phyloP scores from a whole-genome alignment of 1,140 invertebrate species.

The Aethina tumida region DNA sequence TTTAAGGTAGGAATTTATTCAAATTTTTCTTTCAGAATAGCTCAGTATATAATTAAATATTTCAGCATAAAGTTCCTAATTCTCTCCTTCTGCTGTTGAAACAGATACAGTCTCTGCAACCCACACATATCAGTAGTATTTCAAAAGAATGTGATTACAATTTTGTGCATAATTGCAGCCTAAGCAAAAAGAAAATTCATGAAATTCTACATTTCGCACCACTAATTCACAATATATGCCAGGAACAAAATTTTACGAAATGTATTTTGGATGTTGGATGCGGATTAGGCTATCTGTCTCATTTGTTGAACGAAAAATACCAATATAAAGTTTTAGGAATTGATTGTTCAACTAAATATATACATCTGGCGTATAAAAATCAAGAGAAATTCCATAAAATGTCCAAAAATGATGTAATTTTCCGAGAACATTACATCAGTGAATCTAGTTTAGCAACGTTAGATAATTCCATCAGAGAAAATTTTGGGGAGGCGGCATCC shows the following conservation, averaged over 20 bases:
- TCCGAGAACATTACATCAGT: slow-evolving; percentile 44
- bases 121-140: slow-evolving; percentile 14
- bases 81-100: no score
- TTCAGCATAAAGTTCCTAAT: slow-evolving; percentile 3
- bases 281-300: slow-evolving; percentile 72
- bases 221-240: slow-evolving; percentile 46
- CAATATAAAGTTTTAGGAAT: slow-evolving; percentile 60
- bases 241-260: slow-evolving; percentile 31
- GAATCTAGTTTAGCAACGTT: slow-evolving; percentile 40
- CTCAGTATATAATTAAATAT: neutral
- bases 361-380: slow-evolving; percentile 51
- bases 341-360: slow-evolving; percentile 52
- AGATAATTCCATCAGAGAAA: slow-evolving; percentile 34
- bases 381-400: slow-evolving; percentile 46
- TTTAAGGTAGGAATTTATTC: slow-evolving; percentile 17
- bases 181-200: slow-evolving; percentile 52
- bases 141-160: slow-evolving; percentile 17
- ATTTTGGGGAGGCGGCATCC: slow-evolving; percentile 27
- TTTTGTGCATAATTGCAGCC: slow-evolving; percentile 15
- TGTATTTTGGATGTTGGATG: slow-evolving; percentile 62
- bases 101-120: no score
- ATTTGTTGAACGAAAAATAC: slow-evolving; percentile 52
- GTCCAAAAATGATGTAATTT: slow-evolving; percentile 45
- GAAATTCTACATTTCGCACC: slow-evolving; percentile 53
- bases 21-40: no score